Evolutionary conservation across 2,888 invertebrate genomes (phyloP).

Genomic region (Xanthia icteritia): DNA sequence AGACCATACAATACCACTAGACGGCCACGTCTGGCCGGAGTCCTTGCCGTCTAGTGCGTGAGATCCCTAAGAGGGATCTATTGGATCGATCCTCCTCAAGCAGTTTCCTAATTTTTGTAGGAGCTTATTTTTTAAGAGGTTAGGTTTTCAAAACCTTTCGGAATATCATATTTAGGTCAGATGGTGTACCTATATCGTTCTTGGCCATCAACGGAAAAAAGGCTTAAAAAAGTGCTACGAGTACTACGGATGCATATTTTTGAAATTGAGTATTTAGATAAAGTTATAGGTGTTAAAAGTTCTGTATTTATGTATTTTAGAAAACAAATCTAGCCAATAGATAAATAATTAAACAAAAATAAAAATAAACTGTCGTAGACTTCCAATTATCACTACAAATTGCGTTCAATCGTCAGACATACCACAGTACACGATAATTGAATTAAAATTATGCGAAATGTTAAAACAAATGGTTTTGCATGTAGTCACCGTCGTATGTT

Average conservation of each 20-base stretch:
- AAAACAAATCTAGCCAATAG: slow-evolving; percentile 8
- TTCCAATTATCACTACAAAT: slow-evolving; percentile 40
- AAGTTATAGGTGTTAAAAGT: background rate
- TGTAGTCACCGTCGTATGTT: slow-evolving; percentile 31
- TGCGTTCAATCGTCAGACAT: slow-evolving; percentile 24
- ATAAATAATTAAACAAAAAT: background rate
- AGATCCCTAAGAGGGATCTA: no score
- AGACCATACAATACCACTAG: no score
- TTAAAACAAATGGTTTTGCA: slow-evolving; percentile 46
- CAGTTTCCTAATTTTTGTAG: background rate
- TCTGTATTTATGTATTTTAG: no score
- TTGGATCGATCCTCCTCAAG: background rate
- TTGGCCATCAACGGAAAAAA: background rate
- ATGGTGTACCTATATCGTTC: no score
- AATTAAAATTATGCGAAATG: slow-evolving; percentile 59
- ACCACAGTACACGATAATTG: slow-evolving; percentile 45
- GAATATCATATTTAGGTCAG: background rate
- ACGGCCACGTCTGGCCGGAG: no score
- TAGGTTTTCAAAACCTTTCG: background rate
- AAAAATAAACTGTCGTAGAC: background rate
- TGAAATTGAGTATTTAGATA: background rate
- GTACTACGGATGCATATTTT: background rate
- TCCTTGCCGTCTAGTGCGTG: no score
- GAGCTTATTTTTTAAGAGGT: background rate
- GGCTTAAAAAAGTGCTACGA: background rate